A percentile compares a stretch with the other conserved stretches of the same genome.
Conservation (phyloP, 2,797 vertebrate genomes). For the Urophycis tenuis region DNA sequence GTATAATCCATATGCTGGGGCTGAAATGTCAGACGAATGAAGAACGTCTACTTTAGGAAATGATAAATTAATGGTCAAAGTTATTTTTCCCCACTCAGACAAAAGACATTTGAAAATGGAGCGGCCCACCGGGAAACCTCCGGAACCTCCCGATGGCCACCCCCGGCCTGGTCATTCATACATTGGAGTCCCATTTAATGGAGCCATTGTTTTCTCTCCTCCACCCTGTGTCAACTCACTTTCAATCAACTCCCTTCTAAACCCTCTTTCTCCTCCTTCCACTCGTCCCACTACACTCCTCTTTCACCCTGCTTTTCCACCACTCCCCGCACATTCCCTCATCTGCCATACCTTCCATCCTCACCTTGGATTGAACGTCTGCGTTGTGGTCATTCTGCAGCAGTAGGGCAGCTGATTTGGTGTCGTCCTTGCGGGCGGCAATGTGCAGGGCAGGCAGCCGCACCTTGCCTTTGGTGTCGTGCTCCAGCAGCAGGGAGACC, state of each 20-base stretch:
- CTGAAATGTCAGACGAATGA: too few species aligned
- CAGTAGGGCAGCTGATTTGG: constrained; percentile 88
- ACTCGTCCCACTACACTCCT: neutral
- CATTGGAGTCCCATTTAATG: neutral
- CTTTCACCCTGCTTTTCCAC: neutral
- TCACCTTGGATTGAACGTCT: constrained; percentile 96
- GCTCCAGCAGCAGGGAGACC: constrained; percentile 90
- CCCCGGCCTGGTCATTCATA: too few species aligned
- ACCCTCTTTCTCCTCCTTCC: too few species aligned
- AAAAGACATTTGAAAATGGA: too few species aligned
- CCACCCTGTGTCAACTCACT: neutral
- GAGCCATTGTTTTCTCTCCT: neutral
- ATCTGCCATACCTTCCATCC: neutral
- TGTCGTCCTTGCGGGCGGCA: constrained; percentile 94
- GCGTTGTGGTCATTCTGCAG: constrained; percentile 98
- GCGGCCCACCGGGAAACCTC: too few species aligned
- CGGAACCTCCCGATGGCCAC: too few species aligned
- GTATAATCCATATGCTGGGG: too few species aligned
- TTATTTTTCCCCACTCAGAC: too few species aligned
- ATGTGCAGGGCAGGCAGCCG: constrained; percentile 92
- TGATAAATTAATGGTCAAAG: too few species aligned
- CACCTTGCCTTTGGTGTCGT: constrained; percentile 96
- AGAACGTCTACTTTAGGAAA: too few species aligned
- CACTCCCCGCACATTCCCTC: neutral
- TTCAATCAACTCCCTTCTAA: too few species aligned